Evolutionary conservation across 2,113 vertebrate species (phyloP), one percentile per base, ranked within the genome.

Genomic region (Columbina picui): DNA sequence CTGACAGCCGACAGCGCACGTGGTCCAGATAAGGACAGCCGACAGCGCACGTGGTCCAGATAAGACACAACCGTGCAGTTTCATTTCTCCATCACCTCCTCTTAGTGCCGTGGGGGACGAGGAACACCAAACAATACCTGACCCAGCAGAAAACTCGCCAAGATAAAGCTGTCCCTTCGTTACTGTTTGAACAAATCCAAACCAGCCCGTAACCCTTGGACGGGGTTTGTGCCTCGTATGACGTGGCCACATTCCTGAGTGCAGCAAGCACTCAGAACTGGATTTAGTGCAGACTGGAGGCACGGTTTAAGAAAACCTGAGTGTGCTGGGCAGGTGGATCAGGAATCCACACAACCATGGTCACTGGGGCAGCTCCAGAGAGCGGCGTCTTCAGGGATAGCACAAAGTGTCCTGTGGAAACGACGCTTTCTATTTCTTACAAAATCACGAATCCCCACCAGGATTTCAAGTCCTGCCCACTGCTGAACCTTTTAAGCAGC

Each of bases 21-120:
- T 0, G 0, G 19, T 1, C 30, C 34, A 18, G 39, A 4, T 3
- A 29, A 50, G 39, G 7, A 21, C 14, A 36, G 1, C 53, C 0
- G 0, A 26, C 30, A 36, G 55, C 1, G 29, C 56, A 5, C 15
- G 5, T 0, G 0, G 19, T 1, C 30, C 34, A 18, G 39, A 4
- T 3, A 29, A 50, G 39, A 30, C 45, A 38, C 1, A 0, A 11
- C 34, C 3, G 4, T 7, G 14, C 64, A 30, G 14, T 7, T 12
- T 2, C 25, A 9, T 10, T 52, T 18, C 41, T 32, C 56, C 41
- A 67, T 9, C 61, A 8, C 39, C 76, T 71, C 29, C 16, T 36
- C 43, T 38, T 2, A 2, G 34, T 1, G 0, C 11, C 36, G 3
- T 6, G 18, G 60, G 34, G 60, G 45, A 13, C 8, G 53, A 65